phyloP scores from a whole-genome alignment of 2,113 vertebrate genomes.

The Genyomyrus donnyi region DNA sequence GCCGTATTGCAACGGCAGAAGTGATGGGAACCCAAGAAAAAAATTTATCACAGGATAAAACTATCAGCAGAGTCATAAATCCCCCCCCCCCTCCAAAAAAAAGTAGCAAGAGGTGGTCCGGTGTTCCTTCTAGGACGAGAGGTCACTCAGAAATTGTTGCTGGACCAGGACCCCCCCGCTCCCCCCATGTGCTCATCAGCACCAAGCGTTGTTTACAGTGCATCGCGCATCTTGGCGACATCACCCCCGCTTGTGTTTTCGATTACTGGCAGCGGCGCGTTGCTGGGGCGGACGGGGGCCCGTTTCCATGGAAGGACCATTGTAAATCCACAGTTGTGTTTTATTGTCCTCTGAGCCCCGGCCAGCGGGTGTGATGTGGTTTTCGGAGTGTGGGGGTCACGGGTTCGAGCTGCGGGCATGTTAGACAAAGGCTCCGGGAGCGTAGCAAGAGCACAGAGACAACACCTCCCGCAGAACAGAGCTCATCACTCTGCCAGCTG shows the following conservation, averaged over 20 bases:
- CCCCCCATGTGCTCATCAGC: not conserved
- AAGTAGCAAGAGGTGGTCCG: not conserved
- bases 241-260: slow-evolving; percentile 42
- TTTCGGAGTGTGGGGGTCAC: slow-evolving; percentile 14
- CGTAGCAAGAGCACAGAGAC: not conserved
- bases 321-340: slow-evolving; percentile 23
- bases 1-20: not conserved
- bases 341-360: slow-evolving; percentile 3
- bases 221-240: slow-evolving; percentile 42
- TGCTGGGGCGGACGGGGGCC: slow-evolving; percentile 17
- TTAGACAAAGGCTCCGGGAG: slow-evolving; percentile 13
- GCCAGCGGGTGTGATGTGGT: slow-evolving; percentile 19
- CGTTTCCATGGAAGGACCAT: slow-evolving; percentile 35
- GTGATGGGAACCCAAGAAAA: not conserved
- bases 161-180: not conserved
- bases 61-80: not conserved
- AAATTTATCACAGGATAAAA: not conserved
- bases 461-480: not conserved
- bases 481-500: not conserved
- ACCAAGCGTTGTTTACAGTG: slow-evolving; percentile 34
- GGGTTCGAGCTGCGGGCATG: not conserved
- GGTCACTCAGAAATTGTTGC: not conserved
- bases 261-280: slow-evolving; percentile 29
- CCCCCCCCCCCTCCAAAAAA: not conserved
- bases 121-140: not conserved